Evolutionary conservation across 1,140 invertebrate genomes (phyloP).

Genomic region (Augochlora pura): DNA sequence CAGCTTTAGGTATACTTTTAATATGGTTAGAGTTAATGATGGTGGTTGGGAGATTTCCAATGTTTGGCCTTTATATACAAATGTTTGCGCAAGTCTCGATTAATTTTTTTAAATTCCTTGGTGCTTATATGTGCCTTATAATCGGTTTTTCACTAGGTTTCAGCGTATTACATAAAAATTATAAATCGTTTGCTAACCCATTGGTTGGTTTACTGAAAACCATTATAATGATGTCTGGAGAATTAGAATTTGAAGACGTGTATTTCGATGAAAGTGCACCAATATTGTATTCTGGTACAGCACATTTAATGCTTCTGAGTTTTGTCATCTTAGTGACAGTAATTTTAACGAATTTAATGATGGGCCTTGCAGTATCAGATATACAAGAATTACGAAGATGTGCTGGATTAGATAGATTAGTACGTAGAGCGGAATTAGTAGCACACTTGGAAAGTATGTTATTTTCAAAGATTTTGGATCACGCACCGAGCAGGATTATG

Average conservation of each 20-base stretch:
- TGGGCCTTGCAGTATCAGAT: slow-evolving; percentile 92
- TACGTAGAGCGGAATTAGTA: slow-evolving; percentile 89
- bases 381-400: slow-evolving; percentile 91
- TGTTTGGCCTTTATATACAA: slow-evolving; percentile 91
- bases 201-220: slow-evolving; percentile 86
- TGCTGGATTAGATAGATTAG: slow-evolving; percentile 88
- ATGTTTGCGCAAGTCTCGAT: slow-evolving; percentile 92
- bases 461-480: slow-evolving; percentile 87
- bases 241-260: slow-evolving; percentile 91
- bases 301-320: slow-evolving; percentile 87
- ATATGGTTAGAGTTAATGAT: slow-evolving; percentile 91
- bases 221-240: slow-evolving; percentile 94
- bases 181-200: slow-evolving; percentile 85
- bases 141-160: slow-evolving; percentile 90
- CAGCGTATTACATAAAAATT: slow-evolving; percentile 89
- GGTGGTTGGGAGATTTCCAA: slow-evolving; percentile 90
- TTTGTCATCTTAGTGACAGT: slow-evolving; percentile 91
- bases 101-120: slow-evolving; percentile 91
- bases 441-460: slow-evolving; percentile 90
- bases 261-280: slow-evolving; percentile 84
- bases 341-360: slow-evolving; percentile 91
- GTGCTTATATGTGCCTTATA: slow-evolving; percentile 89
- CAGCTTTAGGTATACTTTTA: slow-evolving; percentile 88
- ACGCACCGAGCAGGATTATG: slow-evolving; percentile 84
- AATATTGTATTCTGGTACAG: slow-evolving; percentile 84